Conservation (phyloP, 2,113 vertebrate species). For the Pluvialis apricaria region DNA sequence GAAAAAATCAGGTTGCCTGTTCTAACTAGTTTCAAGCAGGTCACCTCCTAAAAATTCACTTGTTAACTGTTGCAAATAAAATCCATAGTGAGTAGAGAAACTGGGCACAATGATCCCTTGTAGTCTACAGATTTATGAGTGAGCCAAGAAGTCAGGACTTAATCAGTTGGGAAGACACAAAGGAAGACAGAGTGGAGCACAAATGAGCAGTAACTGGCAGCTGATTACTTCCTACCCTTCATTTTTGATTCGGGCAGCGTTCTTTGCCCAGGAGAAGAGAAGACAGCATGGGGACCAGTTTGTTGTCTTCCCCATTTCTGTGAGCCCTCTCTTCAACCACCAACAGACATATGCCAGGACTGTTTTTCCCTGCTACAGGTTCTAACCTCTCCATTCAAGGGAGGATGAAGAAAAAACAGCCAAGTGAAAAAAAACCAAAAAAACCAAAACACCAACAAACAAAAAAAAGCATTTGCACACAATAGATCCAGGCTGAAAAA, state of each 20-base stretch:
- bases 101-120: background rate
- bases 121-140: background rate
- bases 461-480: background rate
- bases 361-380: background rate
- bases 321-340: background rate
- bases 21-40: background rate
- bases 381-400: background rate
- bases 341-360: background rate
- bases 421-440: background rate
- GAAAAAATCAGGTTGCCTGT: background rate
- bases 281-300: background rate
- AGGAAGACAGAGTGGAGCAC: background rate
- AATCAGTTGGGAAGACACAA: background rate
- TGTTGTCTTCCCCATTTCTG: background rate
- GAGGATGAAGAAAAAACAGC: background rate
- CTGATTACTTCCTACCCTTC: background rate
- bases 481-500: background rate
- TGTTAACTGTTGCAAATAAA: background rate
- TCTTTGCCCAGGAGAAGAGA: background rate
- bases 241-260: fast-evolving
- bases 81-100: background rate
- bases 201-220: background rate
- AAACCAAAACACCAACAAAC: background rate
- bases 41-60: background rate
- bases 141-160: background rate